Conservation (phyloP, 2,797 vertebrate genomes). For the Dryobates pubescens region DNA sequence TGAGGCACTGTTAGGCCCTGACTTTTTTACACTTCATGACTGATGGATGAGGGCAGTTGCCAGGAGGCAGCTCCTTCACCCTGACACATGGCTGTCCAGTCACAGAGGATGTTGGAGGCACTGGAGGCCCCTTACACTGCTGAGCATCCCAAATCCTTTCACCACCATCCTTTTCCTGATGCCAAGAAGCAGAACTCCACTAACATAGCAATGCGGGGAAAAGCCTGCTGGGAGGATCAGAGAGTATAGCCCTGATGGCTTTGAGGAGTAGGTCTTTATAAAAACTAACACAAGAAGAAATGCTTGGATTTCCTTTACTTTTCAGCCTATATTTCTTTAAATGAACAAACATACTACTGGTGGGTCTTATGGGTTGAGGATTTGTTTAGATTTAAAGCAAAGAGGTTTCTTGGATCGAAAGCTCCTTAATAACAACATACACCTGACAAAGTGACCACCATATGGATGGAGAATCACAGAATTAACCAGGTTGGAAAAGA, state of each 20-base stretch:
- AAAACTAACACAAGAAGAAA: constrained; percentile 18
- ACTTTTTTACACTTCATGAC: background rate
- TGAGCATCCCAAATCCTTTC: background rate
- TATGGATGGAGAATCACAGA: background rate
- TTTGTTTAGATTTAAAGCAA: background rate
- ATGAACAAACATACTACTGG: background rate
- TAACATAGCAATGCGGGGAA: background rate
- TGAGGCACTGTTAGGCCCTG: background rate
- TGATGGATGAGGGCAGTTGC: background rate
- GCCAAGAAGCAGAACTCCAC: background rate
- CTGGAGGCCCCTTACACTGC: background rate
- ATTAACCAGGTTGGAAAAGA: too few species aligned
- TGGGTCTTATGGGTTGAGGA: background rate
- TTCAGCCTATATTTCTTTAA: constrained; percentile 15
- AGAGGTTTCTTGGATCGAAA: background rate
- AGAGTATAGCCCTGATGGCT: background rate
- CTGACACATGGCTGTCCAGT: fast-evolving
- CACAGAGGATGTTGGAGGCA: background rate
- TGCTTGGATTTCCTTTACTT: constrained; percentile 29
- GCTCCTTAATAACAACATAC: background rate
- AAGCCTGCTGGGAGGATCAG: background rate
- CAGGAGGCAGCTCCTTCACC: background rate
- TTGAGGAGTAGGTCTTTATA: constrained; percentile 19
- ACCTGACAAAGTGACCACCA: background rate
- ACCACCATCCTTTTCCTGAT: background rate